A percentile compares a stretch with the other conserved stretches of the same genome.
Evolutionary conservation across 2,113 vertebrate genomes (phyloP).

Genomic region (Leptobrachium ailaonicum): DNA sequence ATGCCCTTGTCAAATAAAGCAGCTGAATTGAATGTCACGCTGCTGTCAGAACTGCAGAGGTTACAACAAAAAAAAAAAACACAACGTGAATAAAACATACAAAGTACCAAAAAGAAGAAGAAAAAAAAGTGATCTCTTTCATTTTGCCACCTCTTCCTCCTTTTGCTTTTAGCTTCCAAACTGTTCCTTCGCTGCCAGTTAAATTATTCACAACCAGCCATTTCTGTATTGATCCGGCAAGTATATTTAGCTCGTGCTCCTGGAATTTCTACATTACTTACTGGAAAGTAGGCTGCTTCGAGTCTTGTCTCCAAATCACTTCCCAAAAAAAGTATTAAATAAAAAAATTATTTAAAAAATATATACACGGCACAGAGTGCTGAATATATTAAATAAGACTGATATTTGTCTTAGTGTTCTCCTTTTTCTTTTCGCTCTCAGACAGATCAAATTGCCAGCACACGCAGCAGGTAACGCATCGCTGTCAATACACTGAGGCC

Average conservation of each 20-base stretch:
- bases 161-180: conserved; percentile 81
- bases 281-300: conserved; percentile 83
- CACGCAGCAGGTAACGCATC: conserved; percentile 67
- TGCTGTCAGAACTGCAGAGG: conserved; percentile 18
- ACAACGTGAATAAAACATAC: conserved; percentile 53
- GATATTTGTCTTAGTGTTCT: conserved; percentile 14
- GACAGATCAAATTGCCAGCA: conserved; percentile 74
- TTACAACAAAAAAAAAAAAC: not conserved
- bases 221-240: conserved; percentile 84
- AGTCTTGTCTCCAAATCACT: conserved; percentile 83
- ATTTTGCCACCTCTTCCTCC: conserved; percentile 61
- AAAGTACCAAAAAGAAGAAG: conserved; percentile 63
- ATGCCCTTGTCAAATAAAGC: not conserved
- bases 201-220: conserved; percentile 87
- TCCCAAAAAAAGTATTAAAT: conserved; percentile 59
- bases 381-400: conserved; percentile 18
- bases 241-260: conserved; percentile 84
- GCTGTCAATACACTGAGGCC: conserved; percentile 67
- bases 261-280: conserved; percentile 86
- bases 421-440: conserved; percentile 67
- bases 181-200: conserved; percentile 78
- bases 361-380: conserved; percentile 20
- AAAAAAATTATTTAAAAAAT: conserved; percentile 25
- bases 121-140: conserved; percentile 69
- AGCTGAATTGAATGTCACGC: not conserved